Conservation (phyloP, 2,113 vertebrate genomes). For the Martes martes region DNA sequence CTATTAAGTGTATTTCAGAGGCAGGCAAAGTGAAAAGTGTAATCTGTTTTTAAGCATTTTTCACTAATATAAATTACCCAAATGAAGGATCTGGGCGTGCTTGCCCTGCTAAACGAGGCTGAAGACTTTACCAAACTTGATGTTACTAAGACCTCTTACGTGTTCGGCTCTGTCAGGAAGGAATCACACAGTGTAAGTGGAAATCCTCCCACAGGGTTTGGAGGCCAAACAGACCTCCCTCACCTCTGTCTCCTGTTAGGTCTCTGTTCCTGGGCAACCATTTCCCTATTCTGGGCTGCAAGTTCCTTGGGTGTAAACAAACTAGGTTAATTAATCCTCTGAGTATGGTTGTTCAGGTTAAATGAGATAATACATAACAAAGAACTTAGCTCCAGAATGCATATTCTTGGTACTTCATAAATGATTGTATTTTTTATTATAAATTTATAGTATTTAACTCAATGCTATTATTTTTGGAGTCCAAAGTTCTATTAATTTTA, state of each 20-base stretch:
- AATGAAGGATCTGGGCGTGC: constrained; percentile 41
- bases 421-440: neutral
- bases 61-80: constrained; percentile 35
- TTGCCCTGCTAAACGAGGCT: neutral
- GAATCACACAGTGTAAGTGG: too few species aligned
- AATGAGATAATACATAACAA: neutral
- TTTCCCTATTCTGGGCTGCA: neutral
- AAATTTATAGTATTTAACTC: neutral
- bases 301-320: neutral
- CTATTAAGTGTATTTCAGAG: constrained; percentile 49
- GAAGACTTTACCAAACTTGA: constrained; percentile 23
- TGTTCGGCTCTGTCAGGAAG: neutral
- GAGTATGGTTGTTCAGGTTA: neutral
- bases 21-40: constrained; percentile 29
- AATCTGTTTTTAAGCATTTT: constrained; percentile 44
- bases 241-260: neutral
- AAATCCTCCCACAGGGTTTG: neutral
- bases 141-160: neutral
- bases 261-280: neutral
- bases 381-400: neutral
- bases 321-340: neutral
- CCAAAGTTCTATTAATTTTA: constrained; percentile 1
- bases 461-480: neutral
- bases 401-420: neutral
- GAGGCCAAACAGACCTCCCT: neutral